Evolutionary conservation across 2,113 vertebrate genomes (phyloP).

Genomic region (Phaethon lepturus): DNA sequence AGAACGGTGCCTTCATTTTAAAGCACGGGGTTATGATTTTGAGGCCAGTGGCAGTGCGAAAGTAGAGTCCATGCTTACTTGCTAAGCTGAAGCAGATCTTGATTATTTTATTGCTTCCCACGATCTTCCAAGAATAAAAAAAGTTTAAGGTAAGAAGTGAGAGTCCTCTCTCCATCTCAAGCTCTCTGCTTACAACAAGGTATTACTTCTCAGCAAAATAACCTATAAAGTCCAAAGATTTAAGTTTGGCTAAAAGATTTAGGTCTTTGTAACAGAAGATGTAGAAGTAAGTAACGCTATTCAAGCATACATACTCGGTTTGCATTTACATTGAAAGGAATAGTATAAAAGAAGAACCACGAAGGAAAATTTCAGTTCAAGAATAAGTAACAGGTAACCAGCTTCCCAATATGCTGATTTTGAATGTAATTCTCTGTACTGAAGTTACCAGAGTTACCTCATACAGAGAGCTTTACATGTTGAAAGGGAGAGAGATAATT

Average conservation of each 20-base stretch:
- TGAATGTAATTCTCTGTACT: not conserved
- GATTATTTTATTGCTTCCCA: not conserved
- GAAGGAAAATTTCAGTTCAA: not conserved
- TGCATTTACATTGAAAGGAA: not conserved
- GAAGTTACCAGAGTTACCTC: not conserved
- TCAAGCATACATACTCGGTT: not conserved
- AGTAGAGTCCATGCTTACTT: not conserved
- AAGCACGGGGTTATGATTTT: not conserved
- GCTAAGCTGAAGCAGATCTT: not conserved
- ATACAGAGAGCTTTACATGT: not conserved
- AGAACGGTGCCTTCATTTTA: not conserved
- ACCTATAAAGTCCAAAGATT: not conserved
- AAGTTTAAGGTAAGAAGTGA: not conserved
- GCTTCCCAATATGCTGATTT: not conserved
- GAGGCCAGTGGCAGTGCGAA: not conserved
- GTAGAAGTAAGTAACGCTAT: not conserved
- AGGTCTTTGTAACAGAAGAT: not conserved
- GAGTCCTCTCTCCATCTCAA: not conserved
- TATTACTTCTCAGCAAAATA: not conserved
- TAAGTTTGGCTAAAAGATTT: not conserved
- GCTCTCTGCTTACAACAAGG: not conserved
- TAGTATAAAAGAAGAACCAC: not conserved
- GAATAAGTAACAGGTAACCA: not conserved
- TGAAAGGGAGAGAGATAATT: slow-evolving; percentile 37
- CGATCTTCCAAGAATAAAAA: not conserved